phyloP scores from a whole-genome alignment of 2,888 invertebrate genomes.

The Microctonus aethiopoides region DNA sequence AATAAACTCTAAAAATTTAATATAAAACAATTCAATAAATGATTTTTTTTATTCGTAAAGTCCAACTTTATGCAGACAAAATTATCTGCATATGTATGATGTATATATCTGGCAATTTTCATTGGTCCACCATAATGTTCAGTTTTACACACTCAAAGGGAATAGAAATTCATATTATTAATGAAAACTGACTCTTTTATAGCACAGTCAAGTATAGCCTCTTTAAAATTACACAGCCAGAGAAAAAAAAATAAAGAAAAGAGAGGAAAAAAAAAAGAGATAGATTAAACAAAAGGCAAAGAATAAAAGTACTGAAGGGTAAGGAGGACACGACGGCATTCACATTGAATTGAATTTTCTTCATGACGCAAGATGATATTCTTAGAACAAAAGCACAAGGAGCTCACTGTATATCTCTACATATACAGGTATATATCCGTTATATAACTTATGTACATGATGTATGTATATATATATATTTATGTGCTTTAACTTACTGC shows the following conservation, averaged over 20 bases:
- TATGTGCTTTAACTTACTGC: neutral
- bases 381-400: neutral
- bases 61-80: no score
- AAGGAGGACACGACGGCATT: neutral
- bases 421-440: no score
- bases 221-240: neutral
- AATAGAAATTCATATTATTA: neutral
- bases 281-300: neutral
- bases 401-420: neutral
- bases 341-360: constrained; percentile 3
- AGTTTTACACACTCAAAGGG: neutral
- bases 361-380: neutral
- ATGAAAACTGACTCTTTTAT: neutral
- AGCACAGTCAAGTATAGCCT: neutral
- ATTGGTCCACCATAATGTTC: neutral
- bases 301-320: neutral
- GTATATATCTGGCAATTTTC: no score
- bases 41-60: no score
- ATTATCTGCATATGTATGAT: no score
- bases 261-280: neutral
- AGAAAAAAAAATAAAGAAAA: neutral
- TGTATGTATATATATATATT: neutral
- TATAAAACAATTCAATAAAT: no score
- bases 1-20: no score
- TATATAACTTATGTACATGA: no score